Evolutionary conservation across 1,140 invertebrate species (phyloP).

Genomic region (Holotrichia oblita): DNA sequence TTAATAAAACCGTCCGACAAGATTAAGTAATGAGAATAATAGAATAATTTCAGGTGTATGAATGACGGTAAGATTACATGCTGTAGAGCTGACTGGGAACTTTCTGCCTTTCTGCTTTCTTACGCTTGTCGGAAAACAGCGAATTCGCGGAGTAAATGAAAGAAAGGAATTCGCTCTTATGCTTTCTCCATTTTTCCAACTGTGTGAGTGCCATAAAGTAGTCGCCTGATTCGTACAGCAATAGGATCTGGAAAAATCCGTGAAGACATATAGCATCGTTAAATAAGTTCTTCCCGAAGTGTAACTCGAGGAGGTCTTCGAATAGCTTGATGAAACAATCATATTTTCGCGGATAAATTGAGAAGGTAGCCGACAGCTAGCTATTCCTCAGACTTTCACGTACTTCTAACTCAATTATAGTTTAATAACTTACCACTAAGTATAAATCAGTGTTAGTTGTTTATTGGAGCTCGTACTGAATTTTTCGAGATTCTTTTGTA

Average conservation of each 20-base stretch:
- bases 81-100: not conserved
- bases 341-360: slow-evolving; percentile 40
- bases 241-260: slow-evolving; percentile 43
- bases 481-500: not conserved
- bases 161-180: not conserved
- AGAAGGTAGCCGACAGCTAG: not conserved
- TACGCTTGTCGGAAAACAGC: not conserved
- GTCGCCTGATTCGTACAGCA: slow-evolving; percentile 27
- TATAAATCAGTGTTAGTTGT: not conserved
- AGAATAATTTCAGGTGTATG: slow-evolving; percentile 23
- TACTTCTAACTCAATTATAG: slow-evolving; percentile 13
- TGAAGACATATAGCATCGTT: slow-evolving; percentile 44
- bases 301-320: not conserved
- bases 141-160: not conserved
- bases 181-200: not conserved
- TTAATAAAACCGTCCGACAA: slow-evolving; percentile 33
- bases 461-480: not conserved
- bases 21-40: slow-evolving; percentile 34
- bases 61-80: slow-evolving; percentile 8
- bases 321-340: slow-evolving; percentile 26
- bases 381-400: not conserved
- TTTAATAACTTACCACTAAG: not conserved
- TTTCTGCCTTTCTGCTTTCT: not conserved
- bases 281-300: slow-evolving; percentile 40
- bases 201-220: slow-evolving; percentile 37